These are phyloP conservation scores for Netelia melanura DNA, from an alignment of 2,888 invertebrate genomes.

Conservation along the genomic window DNA sequence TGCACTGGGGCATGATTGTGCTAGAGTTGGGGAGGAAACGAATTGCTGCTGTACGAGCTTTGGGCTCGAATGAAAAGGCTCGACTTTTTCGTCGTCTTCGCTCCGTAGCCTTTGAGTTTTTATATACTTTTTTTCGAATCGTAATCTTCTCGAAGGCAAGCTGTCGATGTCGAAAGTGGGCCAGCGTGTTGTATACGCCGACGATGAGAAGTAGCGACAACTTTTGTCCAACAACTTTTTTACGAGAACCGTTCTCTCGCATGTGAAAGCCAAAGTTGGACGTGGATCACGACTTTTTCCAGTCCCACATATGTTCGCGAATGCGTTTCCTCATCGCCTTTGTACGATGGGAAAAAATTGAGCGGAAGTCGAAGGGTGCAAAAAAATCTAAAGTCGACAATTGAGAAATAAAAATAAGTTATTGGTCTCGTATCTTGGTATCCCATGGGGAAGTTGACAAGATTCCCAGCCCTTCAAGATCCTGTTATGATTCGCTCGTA, in stretches of 20 bases:
- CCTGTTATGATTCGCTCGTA: not conserved
- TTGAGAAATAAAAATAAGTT: not conserved
- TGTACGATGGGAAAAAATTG: slow-evolving; percentile 22
- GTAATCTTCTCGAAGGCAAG: slow-evolving; percentile 21
- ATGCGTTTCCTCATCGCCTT: slow-evolving; percentile 26
- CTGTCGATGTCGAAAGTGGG: slow-evolving; percentile 34
- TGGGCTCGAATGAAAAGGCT: slow-evolving; percentile 13
- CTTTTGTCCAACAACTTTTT: slow-evolving; percentile 47
- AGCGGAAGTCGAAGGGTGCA: not conserved
- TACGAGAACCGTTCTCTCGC: slow-evolving; percentile 24
- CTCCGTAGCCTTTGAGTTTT: not conserved
- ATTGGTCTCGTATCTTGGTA: not conserved
- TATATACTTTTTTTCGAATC: slow-evolving; percentile 8
- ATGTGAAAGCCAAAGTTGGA: slow-evolving; percentile 38
- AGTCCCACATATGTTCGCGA: slow-evolving; percentile 12
- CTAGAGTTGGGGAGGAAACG: slow-evolving; percentile 4
- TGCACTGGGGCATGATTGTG: not conserved
- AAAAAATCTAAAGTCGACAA: not conserved
- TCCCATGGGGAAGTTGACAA: not conserved
- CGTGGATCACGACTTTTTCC: slow-evolving; percentile 37
- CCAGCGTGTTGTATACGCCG: not conserved
- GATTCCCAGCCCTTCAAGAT: not conserved
- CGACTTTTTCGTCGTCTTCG: not conserved
- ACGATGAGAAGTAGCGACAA: slow-evolving; percentile 23
- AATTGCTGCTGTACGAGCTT: slow-evolving; percentile 7